Evolutionary conservation across 2,797 vertebrate genomes (phyloP).

Genomic region (Podargus strigoides): DNA sequence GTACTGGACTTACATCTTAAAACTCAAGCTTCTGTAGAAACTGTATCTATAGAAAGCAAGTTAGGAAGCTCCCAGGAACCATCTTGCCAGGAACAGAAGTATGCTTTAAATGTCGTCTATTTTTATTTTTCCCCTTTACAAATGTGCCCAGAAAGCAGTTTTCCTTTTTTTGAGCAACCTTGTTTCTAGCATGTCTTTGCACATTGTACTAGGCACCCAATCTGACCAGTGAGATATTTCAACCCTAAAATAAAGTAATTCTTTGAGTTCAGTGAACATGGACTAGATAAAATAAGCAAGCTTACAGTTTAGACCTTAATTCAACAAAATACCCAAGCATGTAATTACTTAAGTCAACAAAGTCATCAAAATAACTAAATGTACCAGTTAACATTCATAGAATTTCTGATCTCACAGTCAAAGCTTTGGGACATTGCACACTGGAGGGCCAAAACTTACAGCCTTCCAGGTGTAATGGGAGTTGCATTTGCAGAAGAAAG

Average conservation of each 20-base stretch:
- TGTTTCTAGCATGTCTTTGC: not conserved
- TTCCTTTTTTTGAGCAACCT: not conserved
- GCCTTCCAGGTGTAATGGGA: not conserved
- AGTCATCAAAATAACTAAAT: not conserved
- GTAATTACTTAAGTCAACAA: not conserved
- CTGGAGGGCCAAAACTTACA: not conserved
- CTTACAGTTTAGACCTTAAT: not conserved
- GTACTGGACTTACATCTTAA: not conserved
- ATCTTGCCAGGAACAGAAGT: not conserved
- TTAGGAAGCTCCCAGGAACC: not conserved
- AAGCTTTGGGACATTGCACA: not conserved
- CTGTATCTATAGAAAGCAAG: not conserved
- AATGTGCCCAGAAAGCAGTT: not conserved
- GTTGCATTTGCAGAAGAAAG: not conserved
- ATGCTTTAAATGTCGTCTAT: not conserved
- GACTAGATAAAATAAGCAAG: not conserved
- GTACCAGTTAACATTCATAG: not conserved
- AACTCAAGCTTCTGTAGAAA: not conserved
- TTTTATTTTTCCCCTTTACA: not conserved
- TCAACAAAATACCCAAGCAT: not conserved
- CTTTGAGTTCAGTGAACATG: not conserved
- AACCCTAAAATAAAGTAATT: not conserved
- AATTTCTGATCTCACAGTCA: not conserved
- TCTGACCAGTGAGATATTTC: not conserved
- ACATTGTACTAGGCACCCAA: not conserved